Evolutionary conservation across 2,888 invertebrate species (phyloP).

Genomic region (Steinernema hermaphroditum): DNA sequence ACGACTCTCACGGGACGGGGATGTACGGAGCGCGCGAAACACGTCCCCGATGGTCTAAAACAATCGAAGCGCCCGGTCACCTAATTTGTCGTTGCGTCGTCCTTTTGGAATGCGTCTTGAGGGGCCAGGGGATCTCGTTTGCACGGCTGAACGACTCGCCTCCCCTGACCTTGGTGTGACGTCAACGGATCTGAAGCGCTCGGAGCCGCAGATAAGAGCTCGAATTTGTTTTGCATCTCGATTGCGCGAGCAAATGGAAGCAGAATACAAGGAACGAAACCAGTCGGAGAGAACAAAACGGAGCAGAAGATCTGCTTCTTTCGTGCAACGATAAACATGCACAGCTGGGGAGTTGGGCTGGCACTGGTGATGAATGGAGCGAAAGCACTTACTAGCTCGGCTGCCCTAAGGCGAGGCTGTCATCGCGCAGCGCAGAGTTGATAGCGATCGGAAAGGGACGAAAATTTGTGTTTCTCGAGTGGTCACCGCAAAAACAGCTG

Average conservation of each 20-base stretch:
- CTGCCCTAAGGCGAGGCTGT: background rate
- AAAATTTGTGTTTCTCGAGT: background rate
- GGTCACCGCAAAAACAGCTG: background rate
- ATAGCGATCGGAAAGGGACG: background rate
- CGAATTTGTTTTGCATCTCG: constrained; percentile 5
- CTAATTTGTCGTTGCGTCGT: background rate
- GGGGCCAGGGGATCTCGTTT: constrained; percentile 5
- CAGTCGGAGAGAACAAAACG: background rate
- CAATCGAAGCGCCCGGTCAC: constrained; percentile 8
- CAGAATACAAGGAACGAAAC: background rate
- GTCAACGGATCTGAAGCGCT: background rate
- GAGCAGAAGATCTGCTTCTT: background rate
- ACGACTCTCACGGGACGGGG: constrained; percentile 6
- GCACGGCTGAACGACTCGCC: background rate
- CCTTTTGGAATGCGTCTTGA: background rate
- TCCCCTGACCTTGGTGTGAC: background rate
- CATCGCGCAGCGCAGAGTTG: background rate
- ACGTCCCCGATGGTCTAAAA: background rate
- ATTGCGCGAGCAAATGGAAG: background rate
- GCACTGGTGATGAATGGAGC: constrained; percentile 21
- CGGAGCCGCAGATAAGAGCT: background rate
- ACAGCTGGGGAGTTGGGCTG: constrained; percentile 16
- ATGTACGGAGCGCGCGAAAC: background rate
- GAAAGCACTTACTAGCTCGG: background rate
- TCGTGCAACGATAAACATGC: background rate